Base-by-base conservation (phyloP, 2,797 vertebrate genomes). In the Allobates femoralis region DNA sequence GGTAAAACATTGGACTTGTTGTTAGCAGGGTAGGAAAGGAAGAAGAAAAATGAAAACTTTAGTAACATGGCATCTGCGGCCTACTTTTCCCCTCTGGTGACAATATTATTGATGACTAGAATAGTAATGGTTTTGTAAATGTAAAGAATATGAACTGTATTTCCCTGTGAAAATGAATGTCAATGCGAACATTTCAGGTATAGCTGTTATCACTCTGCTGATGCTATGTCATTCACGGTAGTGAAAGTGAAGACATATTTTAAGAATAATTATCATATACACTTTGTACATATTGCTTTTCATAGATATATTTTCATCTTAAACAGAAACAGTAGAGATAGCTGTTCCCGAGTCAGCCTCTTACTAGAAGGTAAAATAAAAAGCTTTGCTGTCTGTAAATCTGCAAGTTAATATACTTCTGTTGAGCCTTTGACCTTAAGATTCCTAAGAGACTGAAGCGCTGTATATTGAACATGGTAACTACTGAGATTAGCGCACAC, bases 361-460 rank as follows among this genome's bases (percentile, higher is more conserved):
- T 69, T 37, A 34, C 69, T 73, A 46, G 37, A 73, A 46, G 69
- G 69, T 16, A 69, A 46, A 41, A 26, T 73, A 73, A 73, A 46
- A 73, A n/a, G 69, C 69, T 73, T 46, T 73, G 34, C 69, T n/a
- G 37, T 73, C 69, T 74, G 41, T 74, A 74, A 50, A 50, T 74
- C 41, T 46, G 12, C 37, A 71, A n/a, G 71, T 50, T 74, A 74
- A 74, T 46, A 50, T 74, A 74, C 37, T 50, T 74, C 12, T 74
- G 71, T 74, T 23, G 50, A 74, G 71, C 41, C 67, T 74, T 50
- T 74, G 41, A 74, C 71, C 71, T 16, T 46, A 15, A 15, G 41
- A 74, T 26, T 74, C 71, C 41, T 50, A 8, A 74, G 19, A 74
- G 37, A 74, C 41, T 46, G 34, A 4, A 46, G 46, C 19, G 41